Evolutionary conservation across 2,888 invertebrate genomes (phyloP).

Genomic region (Quadroppia sp.): DNA sequence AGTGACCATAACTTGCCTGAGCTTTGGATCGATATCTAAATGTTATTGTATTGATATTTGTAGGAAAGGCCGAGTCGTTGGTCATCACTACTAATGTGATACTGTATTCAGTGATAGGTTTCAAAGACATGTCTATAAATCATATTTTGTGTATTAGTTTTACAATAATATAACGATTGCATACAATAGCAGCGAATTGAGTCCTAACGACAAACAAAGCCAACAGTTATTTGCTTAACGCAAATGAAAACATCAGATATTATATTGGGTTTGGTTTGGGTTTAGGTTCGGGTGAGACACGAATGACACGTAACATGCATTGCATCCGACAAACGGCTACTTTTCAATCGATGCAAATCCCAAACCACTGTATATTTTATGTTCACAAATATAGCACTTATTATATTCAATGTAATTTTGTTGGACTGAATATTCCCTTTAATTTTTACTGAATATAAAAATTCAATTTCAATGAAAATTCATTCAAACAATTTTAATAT

Average conservation of each 20-base stretch:
- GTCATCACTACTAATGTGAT: too few relatives aligned
- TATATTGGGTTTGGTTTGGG: not conserved
- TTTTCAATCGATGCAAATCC: conserved; percentile 18
- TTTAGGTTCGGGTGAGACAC: not conserved
- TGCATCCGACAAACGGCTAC: conserved; percentile 21
- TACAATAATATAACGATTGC: not conserved
- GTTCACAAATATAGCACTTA: not conserved
- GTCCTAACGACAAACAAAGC: conserved; percentile 10
- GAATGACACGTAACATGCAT: not conserved
- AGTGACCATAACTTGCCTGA: too few relatives aligned
- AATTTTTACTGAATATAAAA: too few relatives aligned
- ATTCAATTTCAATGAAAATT: not conserved
- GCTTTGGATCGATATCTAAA: too few relatives aligned
- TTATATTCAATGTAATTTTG: too few relatives aligned
- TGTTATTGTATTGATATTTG: too few relatives aligned
- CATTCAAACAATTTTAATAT: conserved; percentile 2
- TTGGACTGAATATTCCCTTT: too few relatives aligned
- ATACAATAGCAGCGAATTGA: conserved; percentile 19
- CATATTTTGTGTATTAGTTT: conserved; percentile 22
- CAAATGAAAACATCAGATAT: conserved; percentile 22
- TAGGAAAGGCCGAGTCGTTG: too few relatives aligned
- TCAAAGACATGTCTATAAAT: conserved; percentile 15
- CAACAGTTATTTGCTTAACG: conserved; percentile 20
- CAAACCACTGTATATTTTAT: conserved; percentile 4
- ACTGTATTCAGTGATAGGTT: not conserved